phyloP scores from a whole-genome alignment of 2,113 vertebrate species.

The Hippolais icterina region DNA sequence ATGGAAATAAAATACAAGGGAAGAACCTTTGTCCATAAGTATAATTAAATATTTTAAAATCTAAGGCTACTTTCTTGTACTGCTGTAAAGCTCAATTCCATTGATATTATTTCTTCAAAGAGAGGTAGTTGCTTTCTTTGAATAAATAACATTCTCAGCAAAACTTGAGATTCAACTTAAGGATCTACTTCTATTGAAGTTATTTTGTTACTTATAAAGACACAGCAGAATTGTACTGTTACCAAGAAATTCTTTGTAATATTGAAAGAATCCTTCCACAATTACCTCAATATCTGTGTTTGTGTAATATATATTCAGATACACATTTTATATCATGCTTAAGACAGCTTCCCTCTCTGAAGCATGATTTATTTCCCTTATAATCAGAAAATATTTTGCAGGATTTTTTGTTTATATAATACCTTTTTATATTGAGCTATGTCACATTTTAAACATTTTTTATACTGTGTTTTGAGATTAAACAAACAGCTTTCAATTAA shows the following conservation, averaged over 20 bases:
- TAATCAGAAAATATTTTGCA: background rate
- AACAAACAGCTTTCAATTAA: background rate
- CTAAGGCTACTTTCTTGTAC: background rate
- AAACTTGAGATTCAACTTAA: background rate
- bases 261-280: background rate
- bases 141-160: constrained; percentile 18
- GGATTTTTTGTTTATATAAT: background rate
- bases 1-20: background rate
- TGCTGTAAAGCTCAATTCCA: background rate
- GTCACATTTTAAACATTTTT: background rate
- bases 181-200: background rate
- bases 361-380: background rate
- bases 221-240: background rate
- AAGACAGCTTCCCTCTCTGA: background rate
- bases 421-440: background rate
- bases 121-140: constrained; percentile 38
- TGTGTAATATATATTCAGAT: background rate
- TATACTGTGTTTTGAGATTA: background rate
- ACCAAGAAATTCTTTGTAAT: background rate
- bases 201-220: background rate
- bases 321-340: background rate
- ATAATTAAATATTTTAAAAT: background rate
- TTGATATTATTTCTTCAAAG: constrained; percentile 42
- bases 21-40: background rate
- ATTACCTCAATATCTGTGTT: background rate